These are phyloP conservation scores for Cerastis leucographa DNA, from an alignment of 2,888 invertebrate genomes.

Conservation along the genomic window DNA sequence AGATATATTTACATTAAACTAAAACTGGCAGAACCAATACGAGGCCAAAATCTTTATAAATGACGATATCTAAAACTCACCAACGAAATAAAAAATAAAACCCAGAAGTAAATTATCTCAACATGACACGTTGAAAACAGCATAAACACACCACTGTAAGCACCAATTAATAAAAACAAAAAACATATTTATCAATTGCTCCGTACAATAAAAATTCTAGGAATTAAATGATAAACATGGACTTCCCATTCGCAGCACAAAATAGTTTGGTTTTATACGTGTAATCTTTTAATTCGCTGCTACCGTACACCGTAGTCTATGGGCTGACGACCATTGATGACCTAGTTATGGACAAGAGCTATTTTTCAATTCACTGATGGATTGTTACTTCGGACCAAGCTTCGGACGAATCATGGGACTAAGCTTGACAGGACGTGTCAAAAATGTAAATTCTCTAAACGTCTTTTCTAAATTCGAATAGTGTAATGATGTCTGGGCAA, in stretches of 20 bases:
- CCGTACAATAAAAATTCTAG: slow-evolving; percentile 21
- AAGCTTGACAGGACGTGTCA: slow-evolving; percentile 31
- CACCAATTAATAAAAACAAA: slow-evolving; percentile 31
- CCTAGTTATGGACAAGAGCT: slow-evolving; percentile 19
- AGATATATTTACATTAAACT: too few relatives aligned
- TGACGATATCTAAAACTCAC: neutral
- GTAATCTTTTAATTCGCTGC: slow-evolving; percentile 33
- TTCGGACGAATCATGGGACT: neutral
- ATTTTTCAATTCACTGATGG: slow-evolving; percentile 40
- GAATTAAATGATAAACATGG: slow-evolving; percentile 33
- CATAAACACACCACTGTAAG: slow-evolving; percentile 5
- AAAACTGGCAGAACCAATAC: too few relatives aligned
- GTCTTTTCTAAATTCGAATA: neutral
- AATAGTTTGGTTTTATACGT: slow-evolving; percentile 15
- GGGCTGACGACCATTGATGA: neutral
- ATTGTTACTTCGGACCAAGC: neutral
- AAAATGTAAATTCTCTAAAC: neutral
- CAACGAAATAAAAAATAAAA: slow-evolving; percentile 3
- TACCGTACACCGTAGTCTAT: neutral
- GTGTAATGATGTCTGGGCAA: neutral
- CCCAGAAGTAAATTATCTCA: neutral
- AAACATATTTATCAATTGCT: slow-evolving; percentile 24
- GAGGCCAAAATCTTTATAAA: too few relatives aligned
- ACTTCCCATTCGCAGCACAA: slow-evolving; percentile 13
- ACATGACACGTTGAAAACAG: neutral